Evolutionary conservation across 2,797 vertebrate species (phyloP).

Genomic region (Artibeus jamaicensis): DNA sequence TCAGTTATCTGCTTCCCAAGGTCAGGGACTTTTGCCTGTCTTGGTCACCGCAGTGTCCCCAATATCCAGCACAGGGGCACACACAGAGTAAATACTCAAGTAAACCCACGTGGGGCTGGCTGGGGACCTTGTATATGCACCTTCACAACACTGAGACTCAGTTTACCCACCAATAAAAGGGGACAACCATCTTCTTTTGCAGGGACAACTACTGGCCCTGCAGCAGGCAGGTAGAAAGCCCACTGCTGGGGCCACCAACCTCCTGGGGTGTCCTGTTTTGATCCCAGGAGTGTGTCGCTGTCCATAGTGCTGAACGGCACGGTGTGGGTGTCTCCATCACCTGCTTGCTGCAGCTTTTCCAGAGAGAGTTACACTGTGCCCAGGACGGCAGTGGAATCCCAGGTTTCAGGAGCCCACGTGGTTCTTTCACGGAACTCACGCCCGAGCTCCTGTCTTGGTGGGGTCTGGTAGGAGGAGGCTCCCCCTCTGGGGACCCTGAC

Average conservation of each 20-base stretch:
- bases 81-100: no score
- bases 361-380: neutral
- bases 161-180: neutral
- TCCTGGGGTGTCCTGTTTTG: rapidly evolving
- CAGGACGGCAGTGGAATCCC: neutral
- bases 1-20: neutral
- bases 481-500: rapidly evolving
- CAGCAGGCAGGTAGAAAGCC: neutral
- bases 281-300: neutral
- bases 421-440: neutral
- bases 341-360: rapidly evolving
- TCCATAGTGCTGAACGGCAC: neutral
- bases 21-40: neutral
- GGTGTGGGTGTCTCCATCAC: neutral
- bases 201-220: neutral
- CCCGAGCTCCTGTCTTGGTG: neutral
- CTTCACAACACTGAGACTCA: neutral
- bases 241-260: neutral
- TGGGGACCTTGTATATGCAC: rapidly evolving
- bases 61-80: neutral
- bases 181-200: no score
- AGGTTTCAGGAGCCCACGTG: neutral
- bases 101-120: neutral
- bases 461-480: neutral
- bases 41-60: neutral